Evolutionary conservation across 2,888 invertebrate genomes (phyloP), one percentile per base, ranked within the genome.

Genomic region (Oegoconia quadripuncta): DNA sequence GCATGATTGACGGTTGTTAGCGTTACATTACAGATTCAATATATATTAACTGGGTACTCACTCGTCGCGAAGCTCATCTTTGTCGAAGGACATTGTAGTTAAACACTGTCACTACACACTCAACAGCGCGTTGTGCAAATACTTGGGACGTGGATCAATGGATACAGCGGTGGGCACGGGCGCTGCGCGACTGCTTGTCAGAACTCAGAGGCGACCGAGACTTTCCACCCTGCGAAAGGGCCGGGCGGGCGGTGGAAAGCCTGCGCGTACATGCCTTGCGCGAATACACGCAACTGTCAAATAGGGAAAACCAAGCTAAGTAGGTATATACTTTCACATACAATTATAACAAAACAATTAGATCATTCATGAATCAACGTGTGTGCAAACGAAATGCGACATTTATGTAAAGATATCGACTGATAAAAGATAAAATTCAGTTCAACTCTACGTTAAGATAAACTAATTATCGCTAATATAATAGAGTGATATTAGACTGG

Each of bases 11-110:
- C 13, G 8, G 12, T 13, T 13, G 25, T 25, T 3, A 11, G 11
- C 4, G 12, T 3, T 23, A 5, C 2, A 27, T 13, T 7, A 27
- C 13, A 9, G 26, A 18, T 27, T 25, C n/a, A 9, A 29, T 29
- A 23, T 17, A 30, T 11, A 11, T 30, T 16, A 1, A 32, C 18
- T 20, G 18, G 4, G 34, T 79, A 92, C 92, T 92, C 77, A 92
- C 92, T 92, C 92, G 64, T 92, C 92, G 44, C 90, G 82, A 50
- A 92, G 90, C 64, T 92, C 92, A 55, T 92, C 92, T 46, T 90
- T 91, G 54, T 88, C 88, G 63, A 91, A 84, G 46, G 91, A 91
- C 89, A 89, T 89, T 39, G 50, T 70, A 51, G 49, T 34, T 49
- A 45, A 27, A 27, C 58, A 61, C 63, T 56, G 57, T 55, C 68